A percentile compares a stretch with the other conserved stretches of the same genome.
Evolutionary conservation across 2,888 invertebrate species (phyloP).

Genomic region (Hermaeophaga mercurialis): DNA sequence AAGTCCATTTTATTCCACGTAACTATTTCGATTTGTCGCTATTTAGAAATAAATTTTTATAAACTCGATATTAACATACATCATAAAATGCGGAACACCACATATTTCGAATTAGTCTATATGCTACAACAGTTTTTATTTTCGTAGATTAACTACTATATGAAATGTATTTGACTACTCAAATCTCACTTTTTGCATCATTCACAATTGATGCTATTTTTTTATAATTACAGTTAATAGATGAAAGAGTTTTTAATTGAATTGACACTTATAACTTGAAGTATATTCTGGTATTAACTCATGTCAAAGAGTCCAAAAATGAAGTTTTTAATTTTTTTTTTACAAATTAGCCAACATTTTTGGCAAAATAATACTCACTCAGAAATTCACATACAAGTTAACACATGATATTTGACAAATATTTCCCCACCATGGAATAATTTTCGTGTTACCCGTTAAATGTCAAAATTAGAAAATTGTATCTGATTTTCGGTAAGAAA

Average conservation of each 20-base stretch:
- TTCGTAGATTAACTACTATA: slow-evolving; percentile 47
- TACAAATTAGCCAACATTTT: too few relatives aligned
- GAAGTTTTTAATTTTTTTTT: too few relatives aligned
- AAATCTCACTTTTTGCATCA: slow-evolving; percentile 63
- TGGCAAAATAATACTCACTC: too few relatives aligned
- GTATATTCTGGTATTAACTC: slow-evolving; percentile 46
- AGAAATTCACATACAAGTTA: too few relatives aligned
- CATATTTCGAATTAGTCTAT: slow-evolving; percentile 37
- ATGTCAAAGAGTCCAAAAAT: slow-evolving; percentile 25
- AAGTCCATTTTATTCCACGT: slow-evolving; percentile 2
- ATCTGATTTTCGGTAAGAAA: too few relatives aligned
- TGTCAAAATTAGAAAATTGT: too few relatives aligned
- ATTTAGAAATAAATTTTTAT: slow-evolving; percentile 23
- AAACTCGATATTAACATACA: slow-evolving; percentile 32
- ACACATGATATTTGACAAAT: too few relatives aligned
- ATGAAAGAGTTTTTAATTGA: slow-evolving; percentile 49
- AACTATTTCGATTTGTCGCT: slow-evolving; percentile 1
- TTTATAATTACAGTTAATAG: slow-evolving; percentile 43
- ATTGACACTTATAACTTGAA: slow-evolving; percentile 54
- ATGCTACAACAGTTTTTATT: slow-evolving; percentile 23
- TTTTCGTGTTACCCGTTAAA: too few relatives aligned
- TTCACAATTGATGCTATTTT: slow-evolving; percentile 56
- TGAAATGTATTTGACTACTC: slow-evolving; percentile 57
- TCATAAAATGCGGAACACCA: slow-evolving; percentile 41
- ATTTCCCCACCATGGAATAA: too few relatives aligned